Evolutionary conservation across 2,888 invertebrate genomes (phyloP), one percentile per base, ranked within the genome.

Genomic region (Limnephilus auricula): DNA sequence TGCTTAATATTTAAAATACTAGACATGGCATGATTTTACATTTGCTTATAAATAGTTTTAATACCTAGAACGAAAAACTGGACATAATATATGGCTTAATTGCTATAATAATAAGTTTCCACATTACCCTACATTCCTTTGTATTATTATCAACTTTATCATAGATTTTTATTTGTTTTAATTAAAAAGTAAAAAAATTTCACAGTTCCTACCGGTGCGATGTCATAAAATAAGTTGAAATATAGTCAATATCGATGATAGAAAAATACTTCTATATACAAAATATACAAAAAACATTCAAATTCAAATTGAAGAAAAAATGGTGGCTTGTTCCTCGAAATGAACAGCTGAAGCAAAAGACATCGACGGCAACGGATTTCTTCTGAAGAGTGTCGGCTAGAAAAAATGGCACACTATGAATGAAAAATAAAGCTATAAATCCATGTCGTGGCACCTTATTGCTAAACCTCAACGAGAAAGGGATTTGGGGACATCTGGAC

Each of bases 391-490:
- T 87, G 87, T 34, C 90, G 84, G 32, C 30, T n/a, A 84, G 90
- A 84, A 90, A 90, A 84, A 90, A 90, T 50, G 85, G 85, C 79
- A n/a, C 31, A 86, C 85, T 90, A 86, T 90, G 90, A 90, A 90
- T 90, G 90, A 85, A 90, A 90, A 78, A 37, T 85, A 90, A 85
- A 85, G 90, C 85, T 5, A 78, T 85, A 90, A 88, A 88, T 88
- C 87, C 87, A 37, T 37, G 87, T 88, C 87, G 87, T 34, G 34
- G 87, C 87, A 88, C 87, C 87, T 79, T 79, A 34, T 88, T 88
- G 34, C 78, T 18, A 79, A 88, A 88, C 79, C 87, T 79, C 65
- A 79, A 88, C 87, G 34, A 78, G 87, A 37, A 88, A 88, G 87
- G 87, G 87, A 88, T 78, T 87, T 37, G 32, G 87, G 78, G 87